Conservation (phyloP, 1,140 invertebrate species). For the Diorhabda carinulata region DNA sequence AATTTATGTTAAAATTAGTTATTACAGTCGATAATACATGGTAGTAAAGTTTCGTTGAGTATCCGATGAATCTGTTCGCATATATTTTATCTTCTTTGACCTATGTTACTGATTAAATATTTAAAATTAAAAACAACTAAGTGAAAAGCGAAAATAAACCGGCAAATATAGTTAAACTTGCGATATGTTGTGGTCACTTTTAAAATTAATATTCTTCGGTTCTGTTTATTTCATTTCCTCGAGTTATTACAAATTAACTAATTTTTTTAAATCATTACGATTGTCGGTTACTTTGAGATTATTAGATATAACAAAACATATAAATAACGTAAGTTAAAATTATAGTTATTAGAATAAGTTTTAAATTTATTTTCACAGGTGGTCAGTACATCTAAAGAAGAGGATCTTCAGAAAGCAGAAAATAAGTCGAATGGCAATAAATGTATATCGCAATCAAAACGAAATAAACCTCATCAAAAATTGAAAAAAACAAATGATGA, state of each 20-base stretch:
- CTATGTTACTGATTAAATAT: neutral
- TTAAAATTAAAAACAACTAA: neutral
- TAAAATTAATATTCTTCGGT: neutral
- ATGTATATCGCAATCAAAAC: neutral
- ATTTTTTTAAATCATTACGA: neutral
- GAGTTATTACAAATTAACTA: neutral
- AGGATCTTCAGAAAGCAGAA: neutral
- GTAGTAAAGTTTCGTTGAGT: neutral
- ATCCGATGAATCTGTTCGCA: neutral
- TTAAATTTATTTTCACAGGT: neutral
- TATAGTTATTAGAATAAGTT: neutral
- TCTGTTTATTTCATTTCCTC: neutral
- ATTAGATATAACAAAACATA: constrained; percentile 12
- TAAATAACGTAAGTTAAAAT: constrained; percentile 3
- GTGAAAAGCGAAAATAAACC: neutral
- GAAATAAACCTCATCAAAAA: constrained; percentile 11
- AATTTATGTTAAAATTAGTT: neutral
- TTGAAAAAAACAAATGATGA: constrained; percentile 24
- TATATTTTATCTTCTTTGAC: neutral
- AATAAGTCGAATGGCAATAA: neutral
- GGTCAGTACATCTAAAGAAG: constrained; percentile 8
- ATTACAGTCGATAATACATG: too few species aligned
- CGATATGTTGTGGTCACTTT: neutral
- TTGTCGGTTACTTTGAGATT: constrained; percentile 22
- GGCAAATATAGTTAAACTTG: neutral